These are phyloP conservation scores for Luscinia megarhynchos DNA, from an alignment of 2,797 vertebrate species.

Conservation along the genomic window DNA sequence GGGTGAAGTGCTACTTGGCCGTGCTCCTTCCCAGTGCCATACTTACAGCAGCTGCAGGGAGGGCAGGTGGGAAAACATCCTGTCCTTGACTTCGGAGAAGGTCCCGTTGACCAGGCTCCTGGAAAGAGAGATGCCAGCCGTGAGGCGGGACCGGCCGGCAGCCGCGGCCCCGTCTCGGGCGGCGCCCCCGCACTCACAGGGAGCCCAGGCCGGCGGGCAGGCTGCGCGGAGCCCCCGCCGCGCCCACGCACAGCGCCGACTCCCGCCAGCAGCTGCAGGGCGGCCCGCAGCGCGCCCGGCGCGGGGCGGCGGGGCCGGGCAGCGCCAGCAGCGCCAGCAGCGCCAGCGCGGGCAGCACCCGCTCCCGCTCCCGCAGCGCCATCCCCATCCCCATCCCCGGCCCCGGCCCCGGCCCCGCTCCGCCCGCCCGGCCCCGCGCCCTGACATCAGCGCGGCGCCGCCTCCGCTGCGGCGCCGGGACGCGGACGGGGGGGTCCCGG, in stretches of 20 bases:
- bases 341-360: not conserved
- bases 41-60: constrained; percentile 97
- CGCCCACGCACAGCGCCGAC: constrained; percentile 94
- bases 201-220: constrained; percentile 89
- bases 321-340: not conserved
- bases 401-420: not conserved
- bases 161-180: rapidly evolving
- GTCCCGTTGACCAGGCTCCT: constrained; percentile 98
- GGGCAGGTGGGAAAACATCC: constrained; percentile 95
- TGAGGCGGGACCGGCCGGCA: not conserved
- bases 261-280: constrained; percentile 72
- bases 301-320: not conserved
- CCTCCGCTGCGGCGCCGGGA: not conserved
- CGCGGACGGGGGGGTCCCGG: not conserved
- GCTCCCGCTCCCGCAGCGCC: not conserved
- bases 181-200: constrained; percentile 82
- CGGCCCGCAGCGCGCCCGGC: not conserved
- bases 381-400: not conserved
- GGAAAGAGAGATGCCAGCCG: not conserved
- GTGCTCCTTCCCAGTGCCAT: not conserved
- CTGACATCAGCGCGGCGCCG: constrained; percentile 13
- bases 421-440: not conserved
- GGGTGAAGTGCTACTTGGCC: not conserved
- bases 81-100: constrained; percentile 94
- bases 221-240: constrained; percentile 84